Conservation (phyloP, 2,888 invertebrate species). For the Eilema depressum region DNA sequence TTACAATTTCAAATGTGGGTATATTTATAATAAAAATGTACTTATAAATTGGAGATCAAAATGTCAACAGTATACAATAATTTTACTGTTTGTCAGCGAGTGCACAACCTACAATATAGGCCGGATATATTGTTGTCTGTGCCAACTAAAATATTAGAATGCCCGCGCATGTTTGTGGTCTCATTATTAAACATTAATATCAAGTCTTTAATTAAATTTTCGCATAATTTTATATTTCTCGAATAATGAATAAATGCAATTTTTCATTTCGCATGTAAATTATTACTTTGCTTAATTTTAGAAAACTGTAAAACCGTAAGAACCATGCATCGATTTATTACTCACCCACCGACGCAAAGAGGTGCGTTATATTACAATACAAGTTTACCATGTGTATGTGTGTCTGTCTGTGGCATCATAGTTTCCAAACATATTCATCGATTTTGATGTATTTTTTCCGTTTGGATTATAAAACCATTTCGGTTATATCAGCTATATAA, state of each 20-base stretch:
- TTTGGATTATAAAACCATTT: no score
- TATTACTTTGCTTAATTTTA: neutral
- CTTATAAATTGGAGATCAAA: slow-evolving; percentile 38
- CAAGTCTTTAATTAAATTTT: neutral
- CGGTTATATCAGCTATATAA: neutral
- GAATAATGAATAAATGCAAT: neutral
- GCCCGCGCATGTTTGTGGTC: neutral
- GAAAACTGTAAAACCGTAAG: neutral
- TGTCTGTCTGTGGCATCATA: neutral
- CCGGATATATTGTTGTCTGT: slow-evolving; percentile 1
- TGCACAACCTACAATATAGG: slow-evolving; percentile 14
- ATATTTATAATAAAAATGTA: slow-evolving; percentile 33
- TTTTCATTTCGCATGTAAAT: neutral
- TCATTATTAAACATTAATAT: neutral
- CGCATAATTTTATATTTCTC: neutral
- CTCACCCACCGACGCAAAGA: neutral
- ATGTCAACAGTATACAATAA: slow-evolving; percentile 30
- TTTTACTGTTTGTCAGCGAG: slow-evolving; percentile 13
- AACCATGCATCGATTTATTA: neutral
- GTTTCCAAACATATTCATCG: neutral
- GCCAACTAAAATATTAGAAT: neutral
- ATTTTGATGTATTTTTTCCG: neutral
- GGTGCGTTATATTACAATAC: no score
- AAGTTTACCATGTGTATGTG: no score
- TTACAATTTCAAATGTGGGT: slow-evolving; percentile 41